phyloP scores from a whole-genome alignment of 1,140 invertebrate species.

The Pogonus chalceus region DNA sequence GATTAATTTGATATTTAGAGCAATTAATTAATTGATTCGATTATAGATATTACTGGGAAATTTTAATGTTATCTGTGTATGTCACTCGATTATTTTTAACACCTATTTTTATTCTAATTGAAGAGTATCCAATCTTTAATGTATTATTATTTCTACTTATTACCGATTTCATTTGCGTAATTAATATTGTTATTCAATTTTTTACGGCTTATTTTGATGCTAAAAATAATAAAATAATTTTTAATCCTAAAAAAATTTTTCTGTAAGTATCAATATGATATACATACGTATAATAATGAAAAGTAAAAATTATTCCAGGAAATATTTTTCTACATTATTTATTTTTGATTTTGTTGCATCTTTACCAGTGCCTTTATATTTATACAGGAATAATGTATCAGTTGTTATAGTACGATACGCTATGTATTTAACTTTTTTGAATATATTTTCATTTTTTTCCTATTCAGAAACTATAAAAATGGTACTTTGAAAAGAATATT shows the following conservation, averaged over 20 bases:
- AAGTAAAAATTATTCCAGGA: not conserved
- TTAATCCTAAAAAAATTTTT: not conserved
- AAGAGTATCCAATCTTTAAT: not conserved
- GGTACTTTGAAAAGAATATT: too few species aligned
- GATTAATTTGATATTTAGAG: not conserved
- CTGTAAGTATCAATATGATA: not conserved
- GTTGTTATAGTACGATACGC: too few species aligned
- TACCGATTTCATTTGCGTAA: not conserved
- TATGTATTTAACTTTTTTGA: too few species aligned
- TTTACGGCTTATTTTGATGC: not conserved
- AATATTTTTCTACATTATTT: not conserved
- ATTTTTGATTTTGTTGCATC: not conserved
- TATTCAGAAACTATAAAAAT: too few species aligned
- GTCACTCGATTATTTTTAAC: not conserved
- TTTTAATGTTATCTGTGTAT: not conserved
- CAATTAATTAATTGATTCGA: too few species aligned
- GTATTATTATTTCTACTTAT: not conserved
- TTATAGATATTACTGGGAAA: not conserved
- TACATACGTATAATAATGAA: too few species aligned
- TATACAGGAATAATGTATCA: too few species aligned
- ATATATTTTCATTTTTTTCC: too few species aligned
- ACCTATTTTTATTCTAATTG: not conserved
- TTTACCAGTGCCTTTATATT: not conserved
- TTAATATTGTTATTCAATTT: not conserved
- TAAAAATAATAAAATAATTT: not conserved